Evolutionary conservation across 2,888 invertebrate genomes (phyloP).

Genomic region (Sarcophaga carnaria): DNA sequence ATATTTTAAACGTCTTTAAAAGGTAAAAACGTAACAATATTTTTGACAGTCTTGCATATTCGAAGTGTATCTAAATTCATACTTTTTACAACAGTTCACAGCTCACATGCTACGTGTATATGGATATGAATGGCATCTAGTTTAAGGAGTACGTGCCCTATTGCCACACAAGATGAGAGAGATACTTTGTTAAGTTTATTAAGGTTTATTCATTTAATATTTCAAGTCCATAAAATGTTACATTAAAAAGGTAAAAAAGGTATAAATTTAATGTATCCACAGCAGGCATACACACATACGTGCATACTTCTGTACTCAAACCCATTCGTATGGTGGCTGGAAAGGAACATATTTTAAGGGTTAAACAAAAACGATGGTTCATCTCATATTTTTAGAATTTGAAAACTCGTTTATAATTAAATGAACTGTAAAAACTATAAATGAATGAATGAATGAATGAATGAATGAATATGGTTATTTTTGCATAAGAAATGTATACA

Average conservation of each 20-base stretch:
- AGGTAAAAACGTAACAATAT: too few relatives aligned
- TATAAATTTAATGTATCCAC: constrained; percentile 42
- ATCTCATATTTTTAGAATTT: not conserved
- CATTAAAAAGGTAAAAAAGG: constrained; percentile 58
- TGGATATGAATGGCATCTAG: not conserved
- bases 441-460: constrained; percentile 36
- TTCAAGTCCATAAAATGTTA: constrained; percentile 58
- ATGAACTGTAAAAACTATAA: constrained; percentile 43
- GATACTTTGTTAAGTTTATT: constrained; percentile 63
- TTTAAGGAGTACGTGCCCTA: constrained; percentile 9
- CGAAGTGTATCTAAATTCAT: constrained; percentile 10
- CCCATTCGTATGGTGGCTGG: too few relatives aligned
- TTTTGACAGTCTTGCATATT: not conserved
- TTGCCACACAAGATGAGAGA: constrained; percentile 7
- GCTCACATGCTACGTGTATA: not conserved
- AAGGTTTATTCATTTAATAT: constrained; percentile 64
- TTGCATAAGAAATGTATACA: not conserved
- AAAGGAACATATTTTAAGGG: constrained; percentile 1
- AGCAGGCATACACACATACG: constrained; percentile 8
- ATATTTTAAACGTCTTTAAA: too few relatives aligned
- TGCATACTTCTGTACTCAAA: not conserved
- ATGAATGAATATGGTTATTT: not conserved
- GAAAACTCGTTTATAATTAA: constrained; percentile 60
- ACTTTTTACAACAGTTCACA: not conserved
- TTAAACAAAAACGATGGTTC: not conserved